Percentiles rank a stretch among this genome's conserved stretches.
These are phyloP conservation scores for Calonectris borealis DNA, from an alignment of 2,113 vertebrate species.

Conservation along the genomic window DNA sequence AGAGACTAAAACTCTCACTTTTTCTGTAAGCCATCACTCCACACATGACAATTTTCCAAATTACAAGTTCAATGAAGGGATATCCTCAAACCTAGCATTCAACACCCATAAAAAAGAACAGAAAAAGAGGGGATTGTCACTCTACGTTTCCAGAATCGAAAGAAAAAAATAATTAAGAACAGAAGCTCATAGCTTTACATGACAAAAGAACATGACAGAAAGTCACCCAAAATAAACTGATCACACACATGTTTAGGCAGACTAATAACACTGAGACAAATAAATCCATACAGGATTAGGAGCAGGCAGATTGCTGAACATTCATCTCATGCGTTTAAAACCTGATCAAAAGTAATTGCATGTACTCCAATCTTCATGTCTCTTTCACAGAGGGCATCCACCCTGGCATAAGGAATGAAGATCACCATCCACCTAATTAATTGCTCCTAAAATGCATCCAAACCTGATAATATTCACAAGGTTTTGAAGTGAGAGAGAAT, in stretches of 20 bases:
- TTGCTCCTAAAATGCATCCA: background rate
- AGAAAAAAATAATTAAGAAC: background rate
- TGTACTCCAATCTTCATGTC: background rate
- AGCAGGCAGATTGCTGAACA: background rate
- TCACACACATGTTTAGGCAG: constrained; percentile 40
- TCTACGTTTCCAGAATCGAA: background rate
- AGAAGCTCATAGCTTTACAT: background rate
- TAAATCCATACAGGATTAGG: constrained; percentile 30
- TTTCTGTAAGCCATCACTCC: background rate
- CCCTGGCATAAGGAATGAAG: background rate
- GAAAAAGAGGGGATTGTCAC: background rate
- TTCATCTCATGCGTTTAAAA: constrained; percentile 5
- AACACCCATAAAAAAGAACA: background rate
- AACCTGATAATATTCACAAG: background rate
- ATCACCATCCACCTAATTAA: background rate
- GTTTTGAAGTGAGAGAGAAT: background rate
- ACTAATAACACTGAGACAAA: background rate
- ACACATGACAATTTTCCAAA: background rate
- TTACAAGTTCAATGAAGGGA: background rate
- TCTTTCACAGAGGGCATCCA: background rate
- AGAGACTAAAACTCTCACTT: background rate
- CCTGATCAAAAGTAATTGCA: background rate
- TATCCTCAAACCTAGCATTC: background rate
- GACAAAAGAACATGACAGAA: background rate
- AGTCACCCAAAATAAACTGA: constrained; percentile 45